These are phyloP conservation scores for Zeuzera pyrina DNA, from an alignment of 2,888 invertebrate genomes.

Conservation along the genomic window DNA sequence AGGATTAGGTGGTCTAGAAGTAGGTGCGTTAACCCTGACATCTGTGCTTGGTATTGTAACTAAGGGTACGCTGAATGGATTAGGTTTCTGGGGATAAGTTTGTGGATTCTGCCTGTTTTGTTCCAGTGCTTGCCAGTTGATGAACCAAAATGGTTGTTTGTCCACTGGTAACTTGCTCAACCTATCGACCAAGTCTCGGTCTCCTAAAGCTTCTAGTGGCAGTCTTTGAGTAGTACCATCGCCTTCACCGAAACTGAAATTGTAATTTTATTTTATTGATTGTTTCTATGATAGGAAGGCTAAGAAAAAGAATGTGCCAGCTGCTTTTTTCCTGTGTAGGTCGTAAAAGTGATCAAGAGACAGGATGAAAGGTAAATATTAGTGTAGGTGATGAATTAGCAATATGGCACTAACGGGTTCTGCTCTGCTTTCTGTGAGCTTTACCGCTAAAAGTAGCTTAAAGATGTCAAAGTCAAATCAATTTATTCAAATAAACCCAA, in stretches of 20 bases:
- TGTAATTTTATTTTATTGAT: too few relatives aligned
- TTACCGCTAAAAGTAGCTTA: too few relatives aligned
- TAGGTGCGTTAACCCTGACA: not conserved
- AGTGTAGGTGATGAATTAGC: too few relatives aligned
- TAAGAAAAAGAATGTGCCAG: too few relatives aligned
- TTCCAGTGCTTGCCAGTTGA: constrained; percentile 79
- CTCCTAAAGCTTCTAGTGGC: constrained; percentile 79
- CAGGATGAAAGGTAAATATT: too few relatives aligned
- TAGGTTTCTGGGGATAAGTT: constrained; percentile 44
- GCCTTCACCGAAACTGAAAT: constrained; percentile 46
- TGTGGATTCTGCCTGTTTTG: constrained; percentile 61
- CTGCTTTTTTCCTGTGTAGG: too few relatives aligned
- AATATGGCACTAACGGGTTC: too few relatives aligned
- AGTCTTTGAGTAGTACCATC: constrained; percentile 47
- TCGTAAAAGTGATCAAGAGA: too few relatives aligned
- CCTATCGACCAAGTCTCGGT: constrained; percentile 73
- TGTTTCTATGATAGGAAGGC: too few relatives aligned
- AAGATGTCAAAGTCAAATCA: too few relatives aligned
- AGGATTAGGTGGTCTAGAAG: not conserved
- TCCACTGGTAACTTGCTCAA: constrained; percentile 77
- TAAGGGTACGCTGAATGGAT: constrained; percentile 32
- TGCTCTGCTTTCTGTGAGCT: too few relatives aligned
- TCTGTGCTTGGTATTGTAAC: constrained; percentile 2
- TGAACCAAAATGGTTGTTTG: constrained; percentile 80
- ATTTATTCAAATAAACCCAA: too few relatives aligned